Percentiles rank a stretch among this genome's conserved stretches.
Conservation (phyloP, 1,140 invertebrate genomes). For the Ericerus pela region DNA sequence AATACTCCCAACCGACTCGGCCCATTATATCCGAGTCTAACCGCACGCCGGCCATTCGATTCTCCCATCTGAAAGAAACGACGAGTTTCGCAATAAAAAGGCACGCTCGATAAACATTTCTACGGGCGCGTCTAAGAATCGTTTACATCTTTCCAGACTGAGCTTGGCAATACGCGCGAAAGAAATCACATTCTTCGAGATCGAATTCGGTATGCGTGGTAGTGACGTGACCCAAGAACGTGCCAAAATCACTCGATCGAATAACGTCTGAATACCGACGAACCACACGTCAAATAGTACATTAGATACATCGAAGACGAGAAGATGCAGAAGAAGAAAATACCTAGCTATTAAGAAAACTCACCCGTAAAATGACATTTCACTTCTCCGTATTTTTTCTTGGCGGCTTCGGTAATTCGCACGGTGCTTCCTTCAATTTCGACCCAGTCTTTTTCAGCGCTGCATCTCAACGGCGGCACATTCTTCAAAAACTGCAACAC, state of each 20-base stretch:
- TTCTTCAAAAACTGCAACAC: slow-evolving; percentile 49
- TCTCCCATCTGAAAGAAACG: slow-evolving; percentile 36
- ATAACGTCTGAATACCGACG: slow-evolving; percentile 45
- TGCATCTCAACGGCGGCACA: slow-evolving; percentile 42
- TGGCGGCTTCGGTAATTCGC: slow-evolving; percentile 26
- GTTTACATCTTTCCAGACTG: slow-evolving; percentile 36
- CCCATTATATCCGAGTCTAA: slow-evolving; percentile 33
- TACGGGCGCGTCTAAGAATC: not conserved
- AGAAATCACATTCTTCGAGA: slow-evolving; percentile 47
- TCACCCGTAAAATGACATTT: slow-evolving; percentile 28
- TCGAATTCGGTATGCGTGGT: slow-evolving; percentile 41
- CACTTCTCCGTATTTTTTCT: slow-evolving; percentile 26
- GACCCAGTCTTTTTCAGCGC: slow-evolving; percentile 40
- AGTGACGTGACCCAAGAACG: slow-evolving; percentile 34
- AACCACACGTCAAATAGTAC: no score
- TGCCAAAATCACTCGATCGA: slow-evolving; percentile 40
- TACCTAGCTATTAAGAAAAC: not conserved
- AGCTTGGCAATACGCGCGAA: slow-evolving; percentile 40
- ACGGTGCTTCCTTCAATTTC: slow-evolving; percentile 27
- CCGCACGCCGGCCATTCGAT: slow-evolving; percentile 39
- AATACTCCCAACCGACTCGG: slow-evolving; percentile 35
- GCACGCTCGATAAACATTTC: not conserved
- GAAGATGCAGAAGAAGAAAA: not conserved
- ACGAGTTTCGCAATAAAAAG: not conserved
- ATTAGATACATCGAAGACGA: no score